Evolutionary conservation across 2,113 vertebrate genomes (phyloP).

Genomic region (Paralichthys olivaceus): DNA sequence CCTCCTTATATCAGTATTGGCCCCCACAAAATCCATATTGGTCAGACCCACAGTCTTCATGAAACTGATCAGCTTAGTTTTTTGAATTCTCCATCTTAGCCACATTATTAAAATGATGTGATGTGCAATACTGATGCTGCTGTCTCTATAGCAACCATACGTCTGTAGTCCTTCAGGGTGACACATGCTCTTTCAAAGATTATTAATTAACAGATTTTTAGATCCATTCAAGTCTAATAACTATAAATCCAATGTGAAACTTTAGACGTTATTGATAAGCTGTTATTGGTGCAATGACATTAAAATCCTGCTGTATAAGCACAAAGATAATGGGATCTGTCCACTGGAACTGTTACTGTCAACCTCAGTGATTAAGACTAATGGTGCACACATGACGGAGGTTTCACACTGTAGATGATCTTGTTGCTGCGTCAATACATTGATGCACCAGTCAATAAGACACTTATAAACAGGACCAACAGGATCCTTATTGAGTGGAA

Average conservation of each 20-base stretch:
- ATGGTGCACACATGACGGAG: neutral
- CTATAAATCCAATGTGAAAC: slow-evolving; percentile 12
- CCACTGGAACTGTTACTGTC: neutral
- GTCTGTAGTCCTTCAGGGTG: neutral
- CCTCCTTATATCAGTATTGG: no score
- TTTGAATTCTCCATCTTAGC: neutral
- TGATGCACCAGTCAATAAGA: slow-evolving; percentile 13
- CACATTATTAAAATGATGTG: neutral
- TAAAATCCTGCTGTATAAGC: slow-evolving; percentile 11
- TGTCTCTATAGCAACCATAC: neutral
- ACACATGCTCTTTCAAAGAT: neutral
- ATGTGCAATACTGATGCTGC: neutral
- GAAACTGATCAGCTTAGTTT: no score
- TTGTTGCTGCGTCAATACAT: slow-evolving; percentile 29
- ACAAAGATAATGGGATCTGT: slow-evolving; percentile 9
- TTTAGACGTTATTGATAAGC: neutral
- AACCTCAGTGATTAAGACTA: slow-evolving; percentile 6
- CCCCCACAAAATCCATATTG: no score
- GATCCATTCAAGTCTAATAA: slow-evolving; percentile 7
- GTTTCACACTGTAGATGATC: slow-evolving; percentile 11
- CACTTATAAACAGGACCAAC: neutral
- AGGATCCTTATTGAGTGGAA: neutral
- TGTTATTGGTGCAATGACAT: slow-evolving; percentile 2
- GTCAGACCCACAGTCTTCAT: no score
- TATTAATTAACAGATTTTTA: neutral